Percentiles rank a stretch among this genome's conserved stretches.
Conservation (phyloP, 2,113 vertebrate species). For the Atrichornis clamosus region DNA sequence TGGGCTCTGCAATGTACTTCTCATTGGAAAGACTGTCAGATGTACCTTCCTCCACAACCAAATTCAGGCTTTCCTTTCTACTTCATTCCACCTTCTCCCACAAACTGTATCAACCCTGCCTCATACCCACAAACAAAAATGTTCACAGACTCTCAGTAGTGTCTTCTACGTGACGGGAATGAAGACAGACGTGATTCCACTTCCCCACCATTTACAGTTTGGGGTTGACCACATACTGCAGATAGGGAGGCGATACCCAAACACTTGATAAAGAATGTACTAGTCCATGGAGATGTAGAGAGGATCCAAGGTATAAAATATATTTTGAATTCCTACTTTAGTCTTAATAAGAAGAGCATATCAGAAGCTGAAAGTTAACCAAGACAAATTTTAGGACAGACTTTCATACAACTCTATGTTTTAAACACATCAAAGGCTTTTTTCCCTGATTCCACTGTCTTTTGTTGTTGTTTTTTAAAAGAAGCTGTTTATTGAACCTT, state of each 20-base stretch:
- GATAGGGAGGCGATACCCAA: background rate
- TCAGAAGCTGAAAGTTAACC: background rate
- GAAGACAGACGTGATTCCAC: background rate
- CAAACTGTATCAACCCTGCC: background rate
- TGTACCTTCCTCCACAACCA: background rate
- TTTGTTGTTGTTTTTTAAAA: background rate
- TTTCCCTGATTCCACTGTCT: background rate
- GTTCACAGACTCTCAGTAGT: background rate
- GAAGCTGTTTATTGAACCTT: constrained; percentile 26
- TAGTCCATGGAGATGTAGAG: background rate
- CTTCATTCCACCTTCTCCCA: background rate
- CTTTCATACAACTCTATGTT: background rate
- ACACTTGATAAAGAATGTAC: background rate
- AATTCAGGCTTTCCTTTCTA: background rate
- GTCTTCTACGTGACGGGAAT: background rate
- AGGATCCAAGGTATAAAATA: background rate
- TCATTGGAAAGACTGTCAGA: background rate
- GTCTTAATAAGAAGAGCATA: background rate
- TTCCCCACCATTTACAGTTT: background rate
- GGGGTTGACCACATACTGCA: background rate
- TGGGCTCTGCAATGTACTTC: background rate
- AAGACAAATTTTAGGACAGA: background rate
- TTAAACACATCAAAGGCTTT: background rate
- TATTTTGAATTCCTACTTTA: background rate
- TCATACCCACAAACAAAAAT: background rate